Percentiles rank a stretch among this genome's conserved stretches.
These are phyloP conservation scores for Sclerodermus sp. DNA, from an alignment of 2,888 invertebrate genomes.

Conservation along the genomic window DNA sequence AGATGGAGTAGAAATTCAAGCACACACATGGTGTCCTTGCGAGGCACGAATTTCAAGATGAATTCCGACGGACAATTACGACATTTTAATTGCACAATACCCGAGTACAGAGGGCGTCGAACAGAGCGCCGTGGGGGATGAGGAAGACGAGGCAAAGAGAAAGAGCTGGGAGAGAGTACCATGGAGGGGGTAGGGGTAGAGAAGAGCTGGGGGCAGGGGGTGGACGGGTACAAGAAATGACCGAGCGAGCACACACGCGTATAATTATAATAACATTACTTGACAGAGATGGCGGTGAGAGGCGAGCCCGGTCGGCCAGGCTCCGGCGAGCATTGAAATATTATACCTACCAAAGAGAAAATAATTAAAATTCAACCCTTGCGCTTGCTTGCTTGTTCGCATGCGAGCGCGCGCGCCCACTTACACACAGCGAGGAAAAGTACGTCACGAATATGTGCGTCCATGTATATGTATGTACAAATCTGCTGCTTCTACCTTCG, in stretches of 20 bases:
- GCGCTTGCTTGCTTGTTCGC: slow-evolving; percentile 42
- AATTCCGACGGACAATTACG: slow-evolving; percentile 44
- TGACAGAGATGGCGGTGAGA: slow-evolving; percentile 54
- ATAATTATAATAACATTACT: slow-evolving; percentile 59
- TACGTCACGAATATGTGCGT: slow-evolving; percentile 2
- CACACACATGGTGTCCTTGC: slow-evolving; percentile 3
- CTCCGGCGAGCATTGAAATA: slow-evolving; percentile 56
- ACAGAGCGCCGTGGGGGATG: slow-evolving; percentile 20
- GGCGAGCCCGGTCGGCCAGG: slow-evolving; percentile 44
- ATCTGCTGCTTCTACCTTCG: not conserved
- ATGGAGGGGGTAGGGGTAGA: slow-evolving; percentile 3
- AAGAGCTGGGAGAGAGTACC: not conserved
- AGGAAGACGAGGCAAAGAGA: slow-evolving; percentile 8
- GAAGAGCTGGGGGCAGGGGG: slow-evolving; percentile 19
- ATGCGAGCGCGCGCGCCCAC: slow-evolving; percentile 17
- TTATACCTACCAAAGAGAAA: slow-evolving; percentile 58
- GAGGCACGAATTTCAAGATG: slow-evolving; percentile 38
- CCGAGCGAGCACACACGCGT: slow-evolving; percentile 46
- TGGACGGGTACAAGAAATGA: slow-evolving; percentile 50
- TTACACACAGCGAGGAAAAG: slow-evolving; percentile 18
- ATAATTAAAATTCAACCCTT: slow-evolving; percentile 59
- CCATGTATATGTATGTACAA: slow-evolving; percentile 4
- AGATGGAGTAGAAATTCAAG: not conserved
- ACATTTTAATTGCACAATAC: slow-evolving; percentile 49
- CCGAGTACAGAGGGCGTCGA: slow-evolving; percentile 26